Evolutionary conservation across 1,140 invertebrate species (phyloP), one percentile per base, ranked within the genome.

Genomic region (Eueides isabella): DNA sequence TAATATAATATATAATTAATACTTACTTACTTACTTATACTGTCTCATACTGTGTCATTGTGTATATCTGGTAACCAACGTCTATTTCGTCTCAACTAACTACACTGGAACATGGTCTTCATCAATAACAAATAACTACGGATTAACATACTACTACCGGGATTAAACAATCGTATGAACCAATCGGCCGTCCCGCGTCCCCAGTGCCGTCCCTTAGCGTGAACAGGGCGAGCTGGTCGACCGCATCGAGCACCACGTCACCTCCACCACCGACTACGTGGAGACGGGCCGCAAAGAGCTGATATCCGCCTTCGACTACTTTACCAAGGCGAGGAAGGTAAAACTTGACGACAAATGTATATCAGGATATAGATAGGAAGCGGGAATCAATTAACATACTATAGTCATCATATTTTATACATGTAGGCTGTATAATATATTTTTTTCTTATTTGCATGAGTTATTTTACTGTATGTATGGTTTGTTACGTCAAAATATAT

Each of bases 241-340:
- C 94, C 94, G 97, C 85, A 98, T 98, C 92, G 98, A 98, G 94
- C 97, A 97, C 94, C 97, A 98, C 93, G 97, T 98, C 65, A 95
- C 96, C 80, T 95, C 96, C 89, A 96, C 97, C 74, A 90, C 87
- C 79, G 96, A 98, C 92, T 97, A 97, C 94, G 96, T 98, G 78
- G 95, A 96, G 87, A 94, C 95, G 67, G 97, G 97, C 73, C 96
- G 96, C 82, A 94, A 94, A 73, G 96, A 98, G 88, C 96, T 98
- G 33, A 95, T 94, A 84, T 95, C 95, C 85, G 98, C 98, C 64
- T 94, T 96, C 85, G 95, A 96, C 82, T 98, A 97, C 94, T 96
- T 97, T 86, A 95, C 93, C 85, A 98, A 98, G 93, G 97, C 98
- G 81, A 95, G 98, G 94, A 97, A 98, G 97, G 98, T 63, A 63